phyloP scores from a whole-genome alignment of 2,113 vertebrate species.

The Panthera tigris region DNA sequence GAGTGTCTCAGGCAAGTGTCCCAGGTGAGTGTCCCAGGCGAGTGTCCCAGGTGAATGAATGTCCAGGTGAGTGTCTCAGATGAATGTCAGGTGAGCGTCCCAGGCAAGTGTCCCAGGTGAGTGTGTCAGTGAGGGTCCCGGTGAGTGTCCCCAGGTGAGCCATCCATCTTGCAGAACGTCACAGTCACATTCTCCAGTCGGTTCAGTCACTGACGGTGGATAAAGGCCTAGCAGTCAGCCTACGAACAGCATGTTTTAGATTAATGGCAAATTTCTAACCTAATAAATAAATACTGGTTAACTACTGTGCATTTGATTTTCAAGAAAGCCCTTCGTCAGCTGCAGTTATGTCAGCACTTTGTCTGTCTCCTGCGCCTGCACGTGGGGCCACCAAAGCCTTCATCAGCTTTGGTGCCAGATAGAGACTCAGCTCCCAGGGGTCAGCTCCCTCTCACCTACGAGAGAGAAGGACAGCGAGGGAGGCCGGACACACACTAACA shows the following conservation, averaged over 20 bases:
- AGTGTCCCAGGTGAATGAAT: neutral
- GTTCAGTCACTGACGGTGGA: neutral
- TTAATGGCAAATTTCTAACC: neutral
- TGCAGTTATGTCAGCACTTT: no score
- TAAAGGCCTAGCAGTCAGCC: neutral
- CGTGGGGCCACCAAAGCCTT: no score
- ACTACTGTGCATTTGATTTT: neutral
- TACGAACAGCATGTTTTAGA: rapidly evolving
- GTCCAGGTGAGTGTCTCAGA: neutral
- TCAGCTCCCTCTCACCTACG: rapidly evolving
- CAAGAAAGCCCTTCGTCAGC: no score
- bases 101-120: neutral
- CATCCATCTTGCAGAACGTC: no score
- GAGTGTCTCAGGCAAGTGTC: no score
- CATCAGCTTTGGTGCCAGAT: rapidly evolving
- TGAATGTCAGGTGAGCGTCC: neutral
- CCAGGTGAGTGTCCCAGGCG: no score
- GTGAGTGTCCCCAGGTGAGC: neutral
- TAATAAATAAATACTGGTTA: no score
- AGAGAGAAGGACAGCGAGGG: rapidly evolving
- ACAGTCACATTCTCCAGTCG: rapidly evolving
- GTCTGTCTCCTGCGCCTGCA: neutral
- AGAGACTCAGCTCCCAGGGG: no score
- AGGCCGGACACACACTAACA: neutral
- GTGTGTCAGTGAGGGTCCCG: neutral